These are phyloP conservation scores for Pipra filicauda DNA, from an alignment of 2,113 vertebrate species.

Conservation along the genomic window DNA sequence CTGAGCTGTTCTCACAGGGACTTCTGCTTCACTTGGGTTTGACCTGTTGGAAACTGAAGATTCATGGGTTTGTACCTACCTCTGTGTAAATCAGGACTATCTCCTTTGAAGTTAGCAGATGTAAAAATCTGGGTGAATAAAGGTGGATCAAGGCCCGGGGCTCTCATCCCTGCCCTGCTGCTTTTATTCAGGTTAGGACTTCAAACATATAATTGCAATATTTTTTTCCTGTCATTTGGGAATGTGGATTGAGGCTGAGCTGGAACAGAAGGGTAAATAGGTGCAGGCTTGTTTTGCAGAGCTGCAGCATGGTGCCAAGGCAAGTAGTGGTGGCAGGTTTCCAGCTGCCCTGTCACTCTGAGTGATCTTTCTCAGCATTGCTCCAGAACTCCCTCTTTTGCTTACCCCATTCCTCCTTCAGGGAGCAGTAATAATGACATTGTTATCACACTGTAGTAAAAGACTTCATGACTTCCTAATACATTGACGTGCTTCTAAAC, in stretches of 20 bases:
- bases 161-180: constrained; percentile 7
- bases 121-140: neutral
- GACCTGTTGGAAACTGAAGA: constrained; percentile 37
- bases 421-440: neutral
- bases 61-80: constrained; percentile 3
- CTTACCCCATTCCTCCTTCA: neutral
- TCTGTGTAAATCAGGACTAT: constrained; percentile 31
- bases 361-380: neutral
- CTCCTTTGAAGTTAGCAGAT: constrained; percentile 43
- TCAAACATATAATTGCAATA: constrained; percentile 15
- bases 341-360: neutral
- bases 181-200: constrained; percentile 56
- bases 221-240: constrained; percentile 41
- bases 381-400: neutral
- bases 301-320: neutral
- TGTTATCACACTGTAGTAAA: neutral
- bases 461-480: neutral
- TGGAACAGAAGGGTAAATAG: neutral
- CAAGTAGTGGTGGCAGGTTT: neutral
- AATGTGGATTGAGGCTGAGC: constrained; percentile 37
- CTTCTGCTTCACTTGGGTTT: neutral
- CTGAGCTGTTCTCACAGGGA: neutral
- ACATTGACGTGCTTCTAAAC: neutral
- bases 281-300: neutral
- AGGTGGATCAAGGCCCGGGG: neutral